phyloP scores from a whole-genome alignment of 1,140 invertebrate genomes.

The Meloidogyne chitwoodi region DNA sequence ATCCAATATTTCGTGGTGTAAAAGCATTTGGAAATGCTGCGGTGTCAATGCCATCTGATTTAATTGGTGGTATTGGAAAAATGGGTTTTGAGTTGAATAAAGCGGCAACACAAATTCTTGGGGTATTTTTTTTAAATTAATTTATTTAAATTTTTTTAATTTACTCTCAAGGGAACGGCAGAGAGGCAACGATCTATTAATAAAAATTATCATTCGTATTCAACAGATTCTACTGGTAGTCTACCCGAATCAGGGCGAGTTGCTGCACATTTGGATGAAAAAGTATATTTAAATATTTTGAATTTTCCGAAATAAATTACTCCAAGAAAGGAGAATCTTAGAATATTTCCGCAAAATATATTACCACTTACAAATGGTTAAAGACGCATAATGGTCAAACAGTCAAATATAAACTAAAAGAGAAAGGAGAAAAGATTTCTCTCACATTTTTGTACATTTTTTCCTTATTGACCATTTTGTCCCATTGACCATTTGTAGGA shows the following conservation, averaged over 20 bases:
- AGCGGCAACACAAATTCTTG: conserved; percentile 43
- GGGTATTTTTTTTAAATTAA: neutral
- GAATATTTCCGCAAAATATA: neutral
- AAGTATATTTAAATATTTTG: too few relatives aligned
- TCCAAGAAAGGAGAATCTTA: neutral
- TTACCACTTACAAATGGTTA: too few relatives aligned
- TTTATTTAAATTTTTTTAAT: neutral
- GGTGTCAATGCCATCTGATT: conserved; percentile 51
- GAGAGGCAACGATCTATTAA: conserved; percentile 6
- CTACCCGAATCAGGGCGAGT: conserved; percentile 44
- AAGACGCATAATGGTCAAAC: too few relatives aligned
- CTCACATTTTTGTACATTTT: neutral
- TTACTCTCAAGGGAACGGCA: neutral
- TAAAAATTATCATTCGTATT: neutral
- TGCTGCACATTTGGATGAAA: conserved; percentile 40
- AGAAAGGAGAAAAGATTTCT: too few relatives aligned
- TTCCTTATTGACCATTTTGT: neutral
- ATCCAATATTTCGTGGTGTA: conserved; percentile 48
- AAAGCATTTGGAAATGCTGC: conserved; percentile 56
- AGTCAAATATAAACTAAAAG: too few relatives aligned
- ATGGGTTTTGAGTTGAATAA: conserved; percentile 54
- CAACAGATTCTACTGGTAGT: conserved; percentile 12
- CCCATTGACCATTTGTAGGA: too few relatives aligned
- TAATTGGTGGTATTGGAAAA: conserved; percentile 47
- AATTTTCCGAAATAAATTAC: too few relatives aligned